These are phyloP conservation scores for Octonoba sinensis DNA, from an alignment of 2,888 invertebrate species.

Conservation along the genomic window DNA sequence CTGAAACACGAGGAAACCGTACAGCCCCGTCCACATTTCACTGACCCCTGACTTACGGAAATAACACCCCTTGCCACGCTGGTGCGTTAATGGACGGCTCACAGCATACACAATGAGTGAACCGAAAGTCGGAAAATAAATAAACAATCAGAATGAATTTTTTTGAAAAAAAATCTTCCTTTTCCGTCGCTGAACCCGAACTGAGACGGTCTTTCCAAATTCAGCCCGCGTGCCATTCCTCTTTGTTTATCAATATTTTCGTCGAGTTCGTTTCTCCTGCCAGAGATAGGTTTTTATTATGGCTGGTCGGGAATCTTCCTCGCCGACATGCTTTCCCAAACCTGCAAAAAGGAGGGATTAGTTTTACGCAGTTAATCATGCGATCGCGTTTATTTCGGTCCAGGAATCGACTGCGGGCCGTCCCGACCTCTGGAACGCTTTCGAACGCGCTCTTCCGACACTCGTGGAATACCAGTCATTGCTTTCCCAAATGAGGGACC, in stretches of 20 bases:
- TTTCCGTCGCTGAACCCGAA: neutral
- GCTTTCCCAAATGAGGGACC: too few relatives aligned
- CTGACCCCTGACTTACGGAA: constrained; percentile 46
- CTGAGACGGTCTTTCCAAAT: constrained; percentile 27
- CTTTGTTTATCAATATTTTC: constrained; percentile 11
- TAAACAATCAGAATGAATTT: too few relatives aligned
- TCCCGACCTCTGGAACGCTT: too few relatives aligned
- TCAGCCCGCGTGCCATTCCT: constrained; percentile 30
- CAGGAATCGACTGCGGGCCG: constrained; percentile 6
- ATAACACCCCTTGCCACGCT: constrained; percentile 10
- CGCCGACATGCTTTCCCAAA: too few relatives aligned
- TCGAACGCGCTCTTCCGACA: too few relatives aligned
- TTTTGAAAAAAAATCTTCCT: constrained; percentile 2
- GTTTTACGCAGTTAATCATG: constrained; percentile 57
- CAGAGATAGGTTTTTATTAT: too few relatives aligned
- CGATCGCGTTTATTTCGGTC: constrained; percentile 35
- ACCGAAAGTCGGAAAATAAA: too few relatives aligned
- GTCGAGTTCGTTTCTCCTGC: too few relatives aligned
- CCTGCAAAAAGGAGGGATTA: constrained; percentile 33
- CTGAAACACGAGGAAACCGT: constrained; percentile 12
- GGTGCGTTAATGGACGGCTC: constrained; percentile 21
- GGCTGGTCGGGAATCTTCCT: too few relatives aligned
- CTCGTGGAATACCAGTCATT: too few relatives aligned
- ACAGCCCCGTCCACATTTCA: constrained; percentile 2
- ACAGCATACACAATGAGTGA: too few relatives aligned